Evolutionary conservation across 1,140 invertebrate species (phyloP), one percentile per base, ranked within the genome.

Genomic region (Acromyrmex charruanus): DNA sequence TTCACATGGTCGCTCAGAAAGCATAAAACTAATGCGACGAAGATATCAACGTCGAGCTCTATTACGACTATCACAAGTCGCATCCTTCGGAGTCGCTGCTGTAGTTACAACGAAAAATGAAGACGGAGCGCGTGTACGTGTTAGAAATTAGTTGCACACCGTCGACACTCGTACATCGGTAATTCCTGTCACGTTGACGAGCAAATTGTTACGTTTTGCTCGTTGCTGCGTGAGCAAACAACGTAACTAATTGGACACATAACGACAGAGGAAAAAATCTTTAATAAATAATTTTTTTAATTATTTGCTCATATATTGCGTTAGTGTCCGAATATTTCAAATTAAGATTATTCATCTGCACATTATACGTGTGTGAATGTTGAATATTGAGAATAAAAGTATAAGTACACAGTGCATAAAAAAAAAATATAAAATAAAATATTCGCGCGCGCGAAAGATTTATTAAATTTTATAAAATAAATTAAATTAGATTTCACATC

Each of bases 21-120:
- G 55, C 39, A n/a, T 49, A 25, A 84, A 75, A 84, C 55, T 74
- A 75, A 84, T 75, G 80, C 53, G 80, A 82, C 80, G 69, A 84
- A 84, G 69, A 84, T 75, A 84, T 84, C 80, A 84, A 84, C 58
- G 80, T 84, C 69, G 39, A 74, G 80, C 55, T 84, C 69, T 81
- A 81, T 72, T 81, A 81, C 80, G n/a, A 51, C 35, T 61, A 75
- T 75, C 55, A 72, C 68, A 71, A 63, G 80, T 61, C 31, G 80
- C 80, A 61, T 84, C 69, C 39, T 84, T 75, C 39, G 69, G 18
- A 61, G 69, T 63, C 55, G 18, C 18, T 75, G 80, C 18, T 63
- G 80, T 69, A 84, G 44, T 84, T 74, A 75, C 53, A 59, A 7
- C 31, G 66, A 53, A 85, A 63, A 80, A 89, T 61, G 87, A 80